A percentile compares a stretch with the other conserved stretches of the same genome.
These are phyloP conservation scores for Oscheius onirici DNA, from an alignment of 2,888 invertebrate genomes.

Conservation along the genomic window DNA sequence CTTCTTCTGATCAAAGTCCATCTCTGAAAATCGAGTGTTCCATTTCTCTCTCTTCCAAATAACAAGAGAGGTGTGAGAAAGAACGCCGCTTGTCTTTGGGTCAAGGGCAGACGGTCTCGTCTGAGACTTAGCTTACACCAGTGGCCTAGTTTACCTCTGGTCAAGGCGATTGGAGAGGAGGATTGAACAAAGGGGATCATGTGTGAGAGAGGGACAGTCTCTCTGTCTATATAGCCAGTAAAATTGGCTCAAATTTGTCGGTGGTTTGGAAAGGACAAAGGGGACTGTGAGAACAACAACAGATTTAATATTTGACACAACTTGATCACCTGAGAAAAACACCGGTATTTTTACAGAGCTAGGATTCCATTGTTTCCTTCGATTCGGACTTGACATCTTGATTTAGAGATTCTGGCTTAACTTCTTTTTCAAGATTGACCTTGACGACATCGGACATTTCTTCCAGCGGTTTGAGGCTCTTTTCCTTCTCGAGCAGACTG, in stretches of 20 bases:
- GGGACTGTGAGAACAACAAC: not conserved
- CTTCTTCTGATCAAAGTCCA: conserved; percentile 55
- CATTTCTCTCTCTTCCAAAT: not conserved
- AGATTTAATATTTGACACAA: too few relatives aligned
- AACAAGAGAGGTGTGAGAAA: conserved; percentile 22
- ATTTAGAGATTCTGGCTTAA: too few relatives aligned
- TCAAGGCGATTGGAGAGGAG: not conserved
- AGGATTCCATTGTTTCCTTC: conserved; percentile 7
- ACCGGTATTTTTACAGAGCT: conserved; percentile 12
- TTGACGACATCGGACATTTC: not conserved
- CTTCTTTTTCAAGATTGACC: too few relatives aligned
- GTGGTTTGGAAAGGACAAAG: not conserved
- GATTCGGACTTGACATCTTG: not conserved
- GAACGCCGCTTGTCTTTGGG: conserved; percentile 28
- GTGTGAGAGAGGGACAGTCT: not conserved
- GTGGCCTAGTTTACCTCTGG: too few relatives aligned
- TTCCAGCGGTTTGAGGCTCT: conserved; percentile 3
- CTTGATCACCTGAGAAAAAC: not conserved
- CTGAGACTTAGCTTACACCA: too few relatives aligned
- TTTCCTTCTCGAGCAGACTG: conserved; percentile 5
- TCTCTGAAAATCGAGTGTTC: conserved; percentile 12
- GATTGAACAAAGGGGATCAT: conserved; percentile 9
- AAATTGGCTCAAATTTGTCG: conserved; percentile 3
- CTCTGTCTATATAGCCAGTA: not conserved
- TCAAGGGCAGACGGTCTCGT: conserved; percentile 20